These are phyloP conservation scores for Protosalanx chinensis DNA, from an alignment of 2,797 vertebrate species.

Conservation along the genomic window DNA sequence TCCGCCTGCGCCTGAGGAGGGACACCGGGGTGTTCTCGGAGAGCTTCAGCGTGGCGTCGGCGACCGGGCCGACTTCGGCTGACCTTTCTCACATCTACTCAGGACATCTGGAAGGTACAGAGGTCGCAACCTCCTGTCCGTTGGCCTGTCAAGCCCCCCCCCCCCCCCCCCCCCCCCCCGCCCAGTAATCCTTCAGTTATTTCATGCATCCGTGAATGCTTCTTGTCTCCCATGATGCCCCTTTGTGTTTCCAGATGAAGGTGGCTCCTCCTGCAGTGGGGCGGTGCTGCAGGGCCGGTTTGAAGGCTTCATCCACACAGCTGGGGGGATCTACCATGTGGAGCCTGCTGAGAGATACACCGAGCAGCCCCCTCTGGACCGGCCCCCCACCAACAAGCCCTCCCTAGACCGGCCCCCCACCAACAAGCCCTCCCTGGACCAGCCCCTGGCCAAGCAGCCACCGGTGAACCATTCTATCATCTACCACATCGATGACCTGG, in stretches of 20 bases:
- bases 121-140: neutral
- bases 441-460: constrained; percentile 2
- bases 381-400: constrained; percentile 77
- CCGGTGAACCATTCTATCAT: constrained; percentile 75
- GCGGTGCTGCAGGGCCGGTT: neutral
- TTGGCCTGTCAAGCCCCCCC: neutral
- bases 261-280: neutral
- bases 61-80: constrained; percentile 35
- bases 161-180: neutral
- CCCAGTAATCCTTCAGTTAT: neutral
- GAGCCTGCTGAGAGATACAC: neutral
- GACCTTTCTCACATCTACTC: constrained; percentile 78
- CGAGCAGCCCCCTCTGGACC: constrained; percentile 40
- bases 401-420: constrained; percentile 43
- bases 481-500: constrained; percentile 78
- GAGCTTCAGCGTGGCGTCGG: constrained; percentile 59
- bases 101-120: constrained; percentile 73
- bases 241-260: neutral
- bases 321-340: neutral
- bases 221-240: neutral
- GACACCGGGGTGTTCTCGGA: constrained; percentile 63
- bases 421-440: constrained; percentile 58
- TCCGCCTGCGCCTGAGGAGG: constrained; percentile 69
- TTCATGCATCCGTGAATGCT: neutral
- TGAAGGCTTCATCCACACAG: neutral